These are phyloP conservation scores for Drosophila meridionalis DNA, from an alignment of 2,888 invertebrate species.

Conservation along the genomic window DNA sequence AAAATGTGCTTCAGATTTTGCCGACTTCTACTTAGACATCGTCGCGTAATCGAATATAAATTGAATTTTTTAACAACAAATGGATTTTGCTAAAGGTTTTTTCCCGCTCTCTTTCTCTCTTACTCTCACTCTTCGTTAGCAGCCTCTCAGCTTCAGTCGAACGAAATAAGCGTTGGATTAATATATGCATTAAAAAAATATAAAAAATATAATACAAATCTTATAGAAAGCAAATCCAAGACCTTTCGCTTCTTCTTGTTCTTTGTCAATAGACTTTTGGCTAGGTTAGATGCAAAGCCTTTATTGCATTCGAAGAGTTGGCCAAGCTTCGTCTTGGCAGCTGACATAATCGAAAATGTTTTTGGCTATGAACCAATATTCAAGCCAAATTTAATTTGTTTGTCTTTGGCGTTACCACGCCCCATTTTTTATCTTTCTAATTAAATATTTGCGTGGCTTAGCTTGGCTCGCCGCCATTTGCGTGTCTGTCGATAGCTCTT, in stretches of 20 bases:
- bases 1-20: conserved; percentile 48
- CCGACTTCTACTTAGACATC: conserved; percentile 70
- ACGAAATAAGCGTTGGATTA: conserved; percentile 73
- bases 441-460: conserved; percentile 40
- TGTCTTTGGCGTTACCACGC: conserved; percentile 1
- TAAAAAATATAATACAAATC: conserved; percentile 20
- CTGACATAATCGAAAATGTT: conserved; percentile 11
- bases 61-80: conserved; percentile 73
- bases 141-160: conserved; percentile 56
- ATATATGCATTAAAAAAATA: conserved; percentile 73
- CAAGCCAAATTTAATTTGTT: conserved; percentile 8
- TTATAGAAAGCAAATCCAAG: not conserved
- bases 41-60: conserved; percentile 78
- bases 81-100: conserved; percentile 70
- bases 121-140: not conserved
- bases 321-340: conserved; percentile 5
- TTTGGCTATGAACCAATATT: conserved; percentile 13
- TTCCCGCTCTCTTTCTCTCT: not conserved
- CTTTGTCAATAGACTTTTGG: conserved; percentile 6
- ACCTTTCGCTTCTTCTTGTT: not conserved
- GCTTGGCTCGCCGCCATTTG: conserved; percentile 43
- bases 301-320: conserved; percentile 17
- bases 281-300: conserved; percentile 10
- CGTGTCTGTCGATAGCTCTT: conserved; percentile 44
- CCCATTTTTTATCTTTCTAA: conserved; percentile 18